Conservation (phyloP, 2,888 invertebrate species). For the Agelastica alni region DNA sequence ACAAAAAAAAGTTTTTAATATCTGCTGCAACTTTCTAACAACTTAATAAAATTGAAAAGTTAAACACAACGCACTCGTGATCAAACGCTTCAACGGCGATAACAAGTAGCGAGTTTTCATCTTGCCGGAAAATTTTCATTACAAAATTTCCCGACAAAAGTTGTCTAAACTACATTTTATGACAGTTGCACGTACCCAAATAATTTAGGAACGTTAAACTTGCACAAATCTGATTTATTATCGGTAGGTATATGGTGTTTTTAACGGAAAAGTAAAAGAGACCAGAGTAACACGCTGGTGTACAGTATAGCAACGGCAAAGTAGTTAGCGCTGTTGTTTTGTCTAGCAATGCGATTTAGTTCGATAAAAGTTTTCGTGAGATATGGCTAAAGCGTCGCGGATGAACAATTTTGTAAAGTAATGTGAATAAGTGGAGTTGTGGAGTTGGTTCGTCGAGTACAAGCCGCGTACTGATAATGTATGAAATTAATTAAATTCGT, state of each 20-base stretch:
- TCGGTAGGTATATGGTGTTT: not conserved
- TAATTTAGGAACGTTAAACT: not conserved
- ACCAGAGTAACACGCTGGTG: not conserved
- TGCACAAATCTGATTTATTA: not conserved
- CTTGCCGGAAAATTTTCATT: too few relatives aligned
- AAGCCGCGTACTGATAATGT: not conserved
- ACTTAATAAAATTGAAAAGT: too few relatives aligned
- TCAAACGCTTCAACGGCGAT: too few relatives aligned
- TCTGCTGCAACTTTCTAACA: too few relatives aligned
- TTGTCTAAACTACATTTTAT: not conserved
- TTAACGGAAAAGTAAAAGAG: not conserved
- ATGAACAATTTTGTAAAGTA: slow-evolving; percentile 15
- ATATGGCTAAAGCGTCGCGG: slow-evolving; percentile 15
- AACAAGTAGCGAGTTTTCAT: too few relatives aligned
- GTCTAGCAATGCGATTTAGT: slow-evolving; percentile 9
- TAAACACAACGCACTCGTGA: too few relatives aligned
- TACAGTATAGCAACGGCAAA: slow-evolving; percentile 3
- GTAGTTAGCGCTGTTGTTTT: slow-evolving; percentile 17
- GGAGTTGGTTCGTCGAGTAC: slow-evolving; percentile 1
- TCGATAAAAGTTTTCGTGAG: slow-evolving; percentile 15
- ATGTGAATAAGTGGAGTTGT: slow-evolving; percentile 19
- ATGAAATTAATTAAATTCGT: not conserved
- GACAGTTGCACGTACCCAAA: not conserved
- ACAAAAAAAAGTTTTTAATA: too few relatives aligned
- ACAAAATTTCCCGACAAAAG: not conserved